A percentile compares a stretch with the other conserved stretches of the same genome.
phyloP scores from a whole-genome alignment of 2,888 invertebrate species.

The Onthophagus sagittarius region DNA sequence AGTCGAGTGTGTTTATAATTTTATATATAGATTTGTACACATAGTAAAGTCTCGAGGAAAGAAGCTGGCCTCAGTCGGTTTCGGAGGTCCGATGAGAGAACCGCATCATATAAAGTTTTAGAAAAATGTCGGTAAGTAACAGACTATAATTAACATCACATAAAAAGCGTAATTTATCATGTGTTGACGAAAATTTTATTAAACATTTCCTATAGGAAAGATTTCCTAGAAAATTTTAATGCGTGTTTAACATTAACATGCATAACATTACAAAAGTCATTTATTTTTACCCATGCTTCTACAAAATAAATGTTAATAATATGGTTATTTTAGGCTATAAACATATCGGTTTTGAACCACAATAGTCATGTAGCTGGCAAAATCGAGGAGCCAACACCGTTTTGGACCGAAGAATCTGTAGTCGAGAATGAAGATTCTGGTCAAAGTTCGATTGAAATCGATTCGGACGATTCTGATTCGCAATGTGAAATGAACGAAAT shows the following conservation, averaged over 20 bases:
- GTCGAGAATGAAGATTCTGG: slow-evolving; percentile 30
- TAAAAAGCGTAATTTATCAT: neutral
- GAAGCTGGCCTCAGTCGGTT: neutral
- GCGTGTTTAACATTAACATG: too few relatives aligned
- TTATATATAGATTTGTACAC: slow-evolving; percentile 22
- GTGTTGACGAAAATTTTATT: neutral
- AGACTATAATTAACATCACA: neutral
- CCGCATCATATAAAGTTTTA: neutral
- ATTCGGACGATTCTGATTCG: slow-evolving; percentile 49
- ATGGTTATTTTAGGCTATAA: neutral
- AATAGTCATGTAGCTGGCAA: neutral
- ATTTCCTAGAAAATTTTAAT: neutral
- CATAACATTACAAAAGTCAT: too few relatives aligned
- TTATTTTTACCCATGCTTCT: too few relatives aligned
- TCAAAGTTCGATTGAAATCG: slow-evolving; percentile 54
- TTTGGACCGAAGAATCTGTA: slow-evolving; percentile 21
- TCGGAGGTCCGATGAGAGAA: neutral
- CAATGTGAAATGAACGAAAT: slow-evolving; percentile 35
- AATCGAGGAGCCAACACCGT: slow-evolving; percentile 17
- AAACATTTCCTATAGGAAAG: neutral
- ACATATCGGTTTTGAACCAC: neutral
- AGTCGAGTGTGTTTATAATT: slow-evolving; percentile 18
- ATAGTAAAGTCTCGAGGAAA: slow-evolving; percentile 3
- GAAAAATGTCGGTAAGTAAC: neutral
- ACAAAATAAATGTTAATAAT: too few relatives aligned